A percentile compares a stretch with the other conserved stretches of the same genome.
phyloP scores from a whole-genome alignment of 1,140 invertebrate species.

The Ips nitidus region DNA sequence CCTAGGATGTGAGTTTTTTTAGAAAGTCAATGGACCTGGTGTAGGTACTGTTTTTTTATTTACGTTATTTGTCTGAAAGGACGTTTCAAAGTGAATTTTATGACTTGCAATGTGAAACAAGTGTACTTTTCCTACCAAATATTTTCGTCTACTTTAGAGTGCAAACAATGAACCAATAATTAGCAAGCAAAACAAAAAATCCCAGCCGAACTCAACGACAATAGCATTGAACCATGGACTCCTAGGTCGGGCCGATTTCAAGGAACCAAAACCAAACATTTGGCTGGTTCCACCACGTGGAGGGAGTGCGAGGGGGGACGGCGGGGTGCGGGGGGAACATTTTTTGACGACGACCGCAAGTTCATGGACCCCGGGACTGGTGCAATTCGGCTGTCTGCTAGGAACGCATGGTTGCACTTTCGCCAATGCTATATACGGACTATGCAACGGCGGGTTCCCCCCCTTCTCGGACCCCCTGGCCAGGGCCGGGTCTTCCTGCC shows the following conservation, averaged over 20 bases:
- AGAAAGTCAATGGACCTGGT: too few relatives aligned
- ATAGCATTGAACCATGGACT: too few relatives aligned
- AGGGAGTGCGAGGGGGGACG: conserved; percentile 3
- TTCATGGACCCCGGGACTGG: conserved; percentile 45
- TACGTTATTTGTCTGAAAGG: too few relatives aligned
- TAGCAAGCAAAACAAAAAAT: too few relatives aligned
- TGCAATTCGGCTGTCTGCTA: conserved; percentile 53
- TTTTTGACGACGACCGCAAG: conserved; percentile 28
- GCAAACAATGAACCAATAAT: too few relatives aligned
- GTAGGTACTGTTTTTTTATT: too few relatives aligned
- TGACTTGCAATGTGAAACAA: too few relatives aligned
- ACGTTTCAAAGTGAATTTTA: too few relatives aligned
- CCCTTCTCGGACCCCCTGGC: conserved; percentile 18
- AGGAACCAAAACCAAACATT: conserved; percentile 14
- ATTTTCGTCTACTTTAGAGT: too few relatives aligned
- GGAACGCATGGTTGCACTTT: conserved; percentile 52
- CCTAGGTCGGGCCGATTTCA: neutral
- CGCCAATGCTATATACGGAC: conserved; percentile 41
- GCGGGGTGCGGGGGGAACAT: conserved; percentile 24
- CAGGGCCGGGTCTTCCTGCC: conserved; percentile 28
- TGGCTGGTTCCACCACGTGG: conserved; percentile 7
- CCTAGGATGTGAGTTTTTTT: too few relatives aligned
- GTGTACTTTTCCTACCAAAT: too few relatives aligned
- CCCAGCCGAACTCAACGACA: too few relatives aligned
- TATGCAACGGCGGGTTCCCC: conserved; percentile 45